These are phyloP conservation scores for Eufriesea mexicana DNA, from an alignment of 1,140 invertebrate species.

Conservation along the genomic window DNA sequence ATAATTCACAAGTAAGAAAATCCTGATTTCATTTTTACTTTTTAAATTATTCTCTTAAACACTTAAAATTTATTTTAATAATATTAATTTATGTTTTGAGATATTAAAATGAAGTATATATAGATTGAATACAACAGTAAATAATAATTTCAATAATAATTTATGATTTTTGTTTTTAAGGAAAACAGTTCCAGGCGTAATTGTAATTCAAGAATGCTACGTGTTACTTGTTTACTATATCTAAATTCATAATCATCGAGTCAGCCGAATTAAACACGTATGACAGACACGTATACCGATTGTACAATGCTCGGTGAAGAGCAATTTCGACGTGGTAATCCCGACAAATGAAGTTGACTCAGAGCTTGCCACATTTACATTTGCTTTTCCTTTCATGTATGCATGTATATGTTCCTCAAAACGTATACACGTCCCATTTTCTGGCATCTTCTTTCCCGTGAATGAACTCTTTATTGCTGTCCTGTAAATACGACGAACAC, in stretches of 20 bases:
- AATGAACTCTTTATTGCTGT: background rate
- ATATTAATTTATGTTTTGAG: no score
- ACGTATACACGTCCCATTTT: background rate
- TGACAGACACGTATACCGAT: background rate
- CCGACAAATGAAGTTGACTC: slow-evolving; percentile 72
- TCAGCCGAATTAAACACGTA: background rate
- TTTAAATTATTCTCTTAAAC: no score
- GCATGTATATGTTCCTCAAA: background rate
- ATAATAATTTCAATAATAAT: background rate
- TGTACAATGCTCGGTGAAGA: background rate
- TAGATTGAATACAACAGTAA: no score
- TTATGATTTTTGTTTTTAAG: background rate
- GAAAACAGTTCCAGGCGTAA: background rate
- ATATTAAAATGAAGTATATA: no score
- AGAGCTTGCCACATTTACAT: slow-evolving; percentile 28
- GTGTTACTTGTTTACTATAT: background rate
- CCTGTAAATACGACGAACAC: no score
- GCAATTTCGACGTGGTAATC: slow-evolving; percentile 58
- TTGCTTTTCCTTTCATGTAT: slow-evolving; percentile 11
- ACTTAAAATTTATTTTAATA: no score
- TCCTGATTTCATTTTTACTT: no score
- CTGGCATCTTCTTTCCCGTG: background rate
- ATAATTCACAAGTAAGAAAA: no score
- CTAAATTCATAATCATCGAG: slow-evolving; percentile 14
- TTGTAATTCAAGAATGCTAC: background rate